A percentile compares a stretch with the other conserved stretches of the same genome.
phyloP scores from a whole-genome alignment of 2,888 invertebrate genomes.

The Drosophila testacea region DNA sequence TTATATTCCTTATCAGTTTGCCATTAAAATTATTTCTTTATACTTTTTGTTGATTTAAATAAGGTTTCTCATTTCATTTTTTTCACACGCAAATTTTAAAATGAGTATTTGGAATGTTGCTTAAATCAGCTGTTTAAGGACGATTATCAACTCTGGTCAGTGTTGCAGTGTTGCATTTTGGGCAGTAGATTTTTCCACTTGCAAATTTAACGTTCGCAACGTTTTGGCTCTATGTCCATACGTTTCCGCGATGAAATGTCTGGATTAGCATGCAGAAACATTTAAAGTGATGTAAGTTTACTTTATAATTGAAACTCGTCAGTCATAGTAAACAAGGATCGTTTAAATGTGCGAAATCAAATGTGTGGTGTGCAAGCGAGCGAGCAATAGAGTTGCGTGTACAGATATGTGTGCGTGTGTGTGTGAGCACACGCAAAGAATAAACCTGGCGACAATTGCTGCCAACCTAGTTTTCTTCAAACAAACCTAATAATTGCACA shows the following conservation, averaged over 20 bases:
- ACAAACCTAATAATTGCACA: slow-evolving; percentile 26
- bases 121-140: slow-evolving; percentile 40
- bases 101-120: not conserved
- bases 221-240: slow-evolving; percentile 52
- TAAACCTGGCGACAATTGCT: slow-evolving; percentile 42
- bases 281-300: slow-evolving; percentile 59
- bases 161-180: slow-evolving; percentile 51
- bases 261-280: slow-evolving; percentile 44
- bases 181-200: slow-evolving; percentile 65
- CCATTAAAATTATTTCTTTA: slow-evolving; percentile 1
- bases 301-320: not conserved
- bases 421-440: slow-evolving; percentile 43
- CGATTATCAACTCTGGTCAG: slow-evolving; percentile 38
- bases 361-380: slow-evolving; percentile 46
- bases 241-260: slow-evolving; percentile 46
- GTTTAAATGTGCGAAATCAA: slow-evolving; percentile 38
- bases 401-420: slow-evolving; percentile 10
- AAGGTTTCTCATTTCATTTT: not conserved
- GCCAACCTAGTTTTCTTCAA: slow-evolving; percentile 42
- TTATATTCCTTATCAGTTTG: not conserved
- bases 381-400: slow-evolving; percentile 28
- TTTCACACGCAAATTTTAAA: not conserved
- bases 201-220: slow-evolving; percentile 53
- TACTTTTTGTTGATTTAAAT: not conserved
- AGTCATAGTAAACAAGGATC: slow-evolving; percentile 16